Percentiles rank a stretch among this genome's conserved stretches.
phyloP scores from a whole-genome alignment of 2,113 vertebrate species.

The Charina bottae region DNA sequence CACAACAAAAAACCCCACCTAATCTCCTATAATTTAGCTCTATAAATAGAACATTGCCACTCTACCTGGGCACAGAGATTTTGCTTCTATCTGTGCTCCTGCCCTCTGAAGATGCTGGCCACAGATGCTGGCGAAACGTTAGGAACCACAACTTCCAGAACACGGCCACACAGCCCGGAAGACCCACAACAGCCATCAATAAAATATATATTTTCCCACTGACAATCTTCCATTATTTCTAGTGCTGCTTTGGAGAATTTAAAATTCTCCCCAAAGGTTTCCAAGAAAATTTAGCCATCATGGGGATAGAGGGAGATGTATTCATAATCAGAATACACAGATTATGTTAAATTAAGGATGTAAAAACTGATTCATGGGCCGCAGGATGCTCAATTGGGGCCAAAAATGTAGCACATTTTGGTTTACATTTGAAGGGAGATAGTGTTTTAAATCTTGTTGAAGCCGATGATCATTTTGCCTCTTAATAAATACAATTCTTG shows the following conservation, averaged over 20 bases:
- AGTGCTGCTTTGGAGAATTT: not conserved
- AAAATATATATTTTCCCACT: conserved; percentile 29
- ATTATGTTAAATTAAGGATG: not conserved
- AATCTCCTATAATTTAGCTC: too few species aligned
- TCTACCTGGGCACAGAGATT: too few species aligned
- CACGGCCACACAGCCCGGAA: too few species aligned
- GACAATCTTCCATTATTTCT: not conserved
- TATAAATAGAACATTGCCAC: too few species aligned
- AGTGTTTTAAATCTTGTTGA: not conserved
- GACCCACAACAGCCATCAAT: too few species aligned
- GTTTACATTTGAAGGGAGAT: not conserved
- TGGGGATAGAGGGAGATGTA: too few species aligned
- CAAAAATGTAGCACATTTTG: not conserved
- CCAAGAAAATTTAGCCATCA: not conserved
- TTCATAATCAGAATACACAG: not conserved
- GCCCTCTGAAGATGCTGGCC: too few species aligned
- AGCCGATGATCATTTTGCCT: not conserved
- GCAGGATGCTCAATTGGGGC: not conserved
- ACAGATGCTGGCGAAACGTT: too few species aligned
- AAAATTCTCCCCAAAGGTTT: not conserved
- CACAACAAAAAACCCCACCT: too few species aligned
- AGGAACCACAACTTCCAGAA: too few species aligned
- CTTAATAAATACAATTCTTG: not conserved
- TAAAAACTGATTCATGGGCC: not conserved
- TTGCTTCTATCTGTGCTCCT: too few species aligned